Evolutionary conservation across 1,140 invertebrate species (phyloP).

Genomic region (Dreissena polymorpha): DNA sequence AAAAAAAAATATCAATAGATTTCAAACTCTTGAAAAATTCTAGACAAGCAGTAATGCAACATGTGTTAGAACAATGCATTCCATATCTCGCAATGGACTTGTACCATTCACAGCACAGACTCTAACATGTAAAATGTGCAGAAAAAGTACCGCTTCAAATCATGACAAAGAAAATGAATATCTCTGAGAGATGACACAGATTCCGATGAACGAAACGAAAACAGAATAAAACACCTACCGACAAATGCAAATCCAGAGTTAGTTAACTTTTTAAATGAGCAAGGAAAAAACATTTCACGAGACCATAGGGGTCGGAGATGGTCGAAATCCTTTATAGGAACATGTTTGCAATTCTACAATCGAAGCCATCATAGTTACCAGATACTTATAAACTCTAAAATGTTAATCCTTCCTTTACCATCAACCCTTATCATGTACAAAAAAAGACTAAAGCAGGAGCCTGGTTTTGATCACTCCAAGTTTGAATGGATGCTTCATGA

Average conservation of each 20-base stretch:
- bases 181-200: too few species aligned
- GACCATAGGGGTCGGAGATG: conserved; percentile 31
- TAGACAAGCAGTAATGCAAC: too few species aligned
- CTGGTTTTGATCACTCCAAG: conserved; percentile 6
- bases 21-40: too few species aligned
- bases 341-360: conserved; percentile 17
- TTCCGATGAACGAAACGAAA: too few species aligned
- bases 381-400: background rate
- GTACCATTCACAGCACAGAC: too few species aligned
- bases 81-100: too few species aligned
- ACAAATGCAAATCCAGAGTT: background rate
- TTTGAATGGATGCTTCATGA: conserved; percentile 34
- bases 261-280: background rate
- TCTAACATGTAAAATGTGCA: too few species aligned
- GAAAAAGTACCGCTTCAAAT: too few species aligned
- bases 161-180: too few species aligned
- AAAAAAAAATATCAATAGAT: too few species aligned
- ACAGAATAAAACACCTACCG: too few species aligned
- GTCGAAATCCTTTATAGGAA: conserved; percentile 7
- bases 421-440: conserved; percentile 16
- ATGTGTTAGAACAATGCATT: too few species aligned
- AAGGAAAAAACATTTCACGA: conserved; percentile 4
- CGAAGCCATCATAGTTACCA: conserved; percentile 6
- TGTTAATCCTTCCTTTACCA: conserved; percentile 15
- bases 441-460: background rate